Percentiles rank a stretch among this genome's conserved stretches.
phyloP scores from a whole-genome alignment of 2,888 invertebrate genomes.

The Dione vanillae region DNA sequence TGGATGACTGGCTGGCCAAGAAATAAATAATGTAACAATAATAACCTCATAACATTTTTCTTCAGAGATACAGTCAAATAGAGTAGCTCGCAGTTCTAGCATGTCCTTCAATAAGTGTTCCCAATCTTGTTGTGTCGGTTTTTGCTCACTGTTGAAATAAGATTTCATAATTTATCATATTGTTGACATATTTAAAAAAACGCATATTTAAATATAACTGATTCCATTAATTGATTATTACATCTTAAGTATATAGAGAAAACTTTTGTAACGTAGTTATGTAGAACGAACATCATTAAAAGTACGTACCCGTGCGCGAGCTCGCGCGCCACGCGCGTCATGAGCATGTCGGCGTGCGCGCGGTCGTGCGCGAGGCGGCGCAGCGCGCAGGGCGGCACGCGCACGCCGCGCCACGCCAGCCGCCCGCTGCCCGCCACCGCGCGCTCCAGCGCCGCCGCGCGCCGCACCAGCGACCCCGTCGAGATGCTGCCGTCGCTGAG shows the following conservation, averaged over 20 bases:
- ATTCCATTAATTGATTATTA: too few species aligned
- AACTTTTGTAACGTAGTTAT: too few species aligned
- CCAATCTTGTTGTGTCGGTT: constrained; percentile 83
- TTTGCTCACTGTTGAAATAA: constrained; percentile 59
- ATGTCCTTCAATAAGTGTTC: constrained; percentile 87
- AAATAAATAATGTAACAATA: too few species aligned
- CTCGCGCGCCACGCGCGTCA: constrained; percentile 51
- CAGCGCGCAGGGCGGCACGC: constrained; percentile 69
- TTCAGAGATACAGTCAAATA: constrained; percentile 82
- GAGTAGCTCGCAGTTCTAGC: constrained; percentile 85
- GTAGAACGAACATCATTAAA: too few species aligned
- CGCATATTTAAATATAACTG: too few species aligned
- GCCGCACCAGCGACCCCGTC: constrained; percentile 71
- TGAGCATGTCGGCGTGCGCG: constrained; percentile 59
- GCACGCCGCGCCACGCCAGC: constrained; percentile 77
- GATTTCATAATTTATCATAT: neutral
- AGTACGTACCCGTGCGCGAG: constrained; percentile 28
- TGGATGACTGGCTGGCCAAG: too few species aligned
- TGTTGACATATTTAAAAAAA: neutral
- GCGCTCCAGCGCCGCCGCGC: constrained; percentile 76
- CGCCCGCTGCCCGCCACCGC: constrained; percentile 78
- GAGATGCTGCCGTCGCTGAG: constrained; percentile 67
- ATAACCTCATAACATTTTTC: constrained; percentile 81
- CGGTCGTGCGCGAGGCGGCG: constrained; percentile 53
- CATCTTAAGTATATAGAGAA: too few species aligned